A percentile compares a stretch with the other conserved stretches of the same genome.
Evolutionary conservation across 2,113 vertebrate species (phyloP).

Genomic region (Sarotherodon lohbergeri): DNA sequence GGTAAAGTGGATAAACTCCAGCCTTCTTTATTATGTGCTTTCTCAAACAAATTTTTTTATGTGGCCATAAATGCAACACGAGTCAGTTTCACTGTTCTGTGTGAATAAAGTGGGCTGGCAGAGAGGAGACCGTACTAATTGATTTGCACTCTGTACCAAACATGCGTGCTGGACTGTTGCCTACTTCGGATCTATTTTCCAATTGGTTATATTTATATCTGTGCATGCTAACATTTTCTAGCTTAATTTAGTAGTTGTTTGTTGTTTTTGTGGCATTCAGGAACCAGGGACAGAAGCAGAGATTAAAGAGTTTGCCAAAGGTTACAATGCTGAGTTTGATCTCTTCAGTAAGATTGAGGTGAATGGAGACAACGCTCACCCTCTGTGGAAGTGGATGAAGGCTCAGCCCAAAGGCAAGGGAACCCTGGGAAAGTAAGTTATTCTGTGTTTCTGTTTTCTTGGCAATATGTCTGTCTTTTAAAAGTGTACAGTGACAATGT

Average conservation of each 20-base stretch:
- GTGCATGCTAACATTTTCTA: neutral
- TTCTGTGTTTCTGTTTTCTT: neutral
- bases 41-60: neutral
- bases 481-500: neutral
- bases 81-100: neutral
- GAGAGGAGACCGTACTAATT: neutral
- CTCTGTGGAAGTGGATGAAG: constrained; percentile 98
- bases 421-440: constrained; percentile 86
- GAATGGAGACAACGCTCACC: constrained; percentile 86
- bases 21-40: neutral
- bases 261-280: constrained; percentile 45
- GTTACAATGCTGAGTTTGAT: constrained; percentile 86
- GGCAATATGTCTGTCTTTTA: neutral
- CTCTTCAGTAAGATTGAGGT: constrained; percentile 93
- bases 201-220: neutral
- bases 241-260: neutral
- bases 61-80: neutral
- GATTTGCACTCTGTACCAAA: neutral
- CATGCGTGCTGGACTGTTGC: neutral
- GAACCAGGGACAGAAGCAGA: constrained; percentile 86
- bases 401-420: constrained; percentile 89
- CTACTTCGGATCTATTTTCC: neutral
- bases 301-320: constrained; percentile 86
- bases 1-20: constrained; percentile 61
- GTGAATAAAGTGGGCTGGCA: neutral